These are phyloP conservation scores for Aspidiotus rigidus DNA, from an alignment of 2,888 invertebrate species.

Conservation along the genomic window DNA sequence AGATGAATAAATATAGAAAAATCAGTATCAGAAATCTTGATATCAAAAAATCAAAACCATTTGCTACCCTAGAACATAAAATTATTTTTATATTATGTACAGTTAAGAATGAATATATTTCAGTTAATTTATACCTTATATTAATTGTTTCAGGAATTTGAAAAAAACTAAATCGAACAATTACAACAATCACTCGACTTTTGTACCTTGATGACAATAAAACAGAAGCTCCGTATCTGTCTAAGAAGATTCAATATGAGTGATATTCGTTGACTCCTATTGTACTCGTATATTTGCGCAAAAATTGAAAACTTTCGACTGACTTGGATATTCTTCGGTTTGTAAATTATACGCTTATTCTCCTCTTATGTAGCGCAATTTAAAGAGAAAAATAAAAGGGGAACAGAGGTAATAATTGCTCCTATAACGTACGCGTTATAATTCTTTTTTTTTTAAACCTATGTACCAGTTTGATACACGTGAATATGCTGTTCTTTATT, in stretches of 20 bases:
- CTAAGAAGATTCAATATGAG: not conserved
- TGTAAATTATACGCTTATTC: not conserved
- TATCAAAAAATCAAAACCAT: too few species aligned
- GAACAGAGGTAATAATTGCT: not conserved
- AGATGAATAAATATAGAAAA: too few species aligned
- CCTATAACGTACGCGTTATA: not conserved
- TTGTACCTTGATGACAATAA: conserved; percentile 14
- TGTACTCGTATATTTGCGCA: not conserved
- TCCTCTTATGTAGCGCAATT: not conserved
- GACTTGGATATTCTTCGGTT: not conserved
- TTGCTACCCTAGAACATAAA: too few species aligned
- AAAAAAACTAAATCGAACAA: conserved; percentile 16
- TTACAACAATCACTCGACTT: conserved; percentile 16
- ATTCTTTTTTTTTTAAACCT: not conserved
- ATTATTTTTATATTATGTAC: not conserved
- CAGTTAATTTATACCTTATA: not conserved
- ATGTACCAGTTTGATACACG: not conserved
- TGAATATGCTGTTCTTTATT: not conserved
- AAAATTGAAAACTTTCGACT: not conserved
- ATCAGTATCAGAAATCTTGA: too few species aligned
- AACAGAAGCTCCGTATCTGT: not conserved
- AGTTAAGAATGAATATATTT: not conserved
- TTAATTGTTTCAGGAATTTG: conserved; percentile 12
- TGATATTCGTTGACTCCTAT: not conserved
- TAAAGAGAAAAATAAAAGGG: not conserved